Evolutionary conservation across 2,888 invertebrate genomes (phyloP), one percentile per base, ranked within the genome.

Genomic region (Girardia tigrina): DNA sequence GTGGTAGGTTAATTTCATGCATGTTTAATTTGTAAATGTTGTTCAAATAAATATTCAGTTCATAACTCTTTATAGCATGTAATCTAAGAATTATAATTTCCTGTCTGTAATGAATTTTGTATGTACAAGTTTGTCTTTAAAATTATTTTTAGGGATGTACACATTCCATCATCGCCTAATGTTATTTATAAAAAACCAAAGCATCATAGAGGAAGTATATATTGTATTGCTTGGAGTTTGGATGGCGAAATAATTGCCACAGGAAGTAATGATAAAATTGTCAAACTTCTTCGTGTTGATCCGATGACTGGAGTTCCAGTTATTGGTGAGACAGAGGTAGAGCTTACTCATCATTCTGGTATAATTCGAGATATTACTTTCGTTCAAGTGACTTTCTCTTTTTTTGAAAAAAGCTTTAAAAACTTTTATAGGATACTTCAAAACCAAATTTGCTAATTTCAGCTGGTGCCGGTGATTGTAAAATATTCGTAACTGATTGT

Each of bases 391-490:
- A 28, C 27, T 28, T 23, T 23, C 27, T 26, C 16, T 26, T 12
- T 71, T 2, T 20, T 12, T 12, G 2, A 12, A 28, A 71, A 26
- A 26, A 71, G 23, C 12, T 26, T 14, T 27, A 28, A 2, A 6
- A 28, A n/a, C 4, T n/a, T 71, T 71, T 28, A 28, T 71, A 71
- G 29, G 29, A 28, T 23, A 29, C 27, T 71, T n/a, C 71, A 2
- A 71, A 92, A 85, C 91, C 92, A 2, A 91, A 91, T 79, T 86
- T 95, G 70, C 86, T 98, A 77, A 92, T 97, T 79, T 94, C 94
- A 83, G 97, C 93, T n/a, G 98, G 98, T 8, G 97, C 97, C 26
- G 98, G 98, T 0, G 94, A 97, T 85, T 97, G 95, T 86, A 94
- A 94, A 85, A 92, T 97, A 82, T 94, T 94, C 85, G 91, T 97